These are phyloP conservation scores for Trachurus trachurus DNA, from an alignment of 2,797 vertebrate genomes.

Conservation along the genomic window DNA sequence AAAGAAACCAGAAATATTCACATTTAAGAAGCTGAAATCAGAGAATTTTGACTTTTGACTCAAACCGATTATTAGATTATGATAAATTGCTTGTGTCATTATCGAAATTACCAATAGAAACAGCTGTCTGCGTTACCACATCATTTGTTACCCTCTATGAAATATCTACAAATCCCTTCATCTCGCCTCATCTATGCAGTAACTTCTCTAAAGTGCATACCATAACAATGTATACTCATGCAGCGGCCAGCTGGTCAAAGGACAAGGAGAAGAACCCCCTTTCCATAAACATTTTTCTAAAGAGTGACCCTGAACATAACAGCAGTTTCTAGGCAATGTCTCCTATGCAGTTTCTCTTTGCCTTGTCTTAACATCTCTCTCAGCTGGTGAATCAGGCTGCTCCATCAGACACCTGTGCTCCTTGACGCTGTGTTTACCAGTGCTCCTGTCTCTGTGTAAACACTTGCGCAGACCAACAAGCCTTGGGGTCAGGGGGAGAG, in stretches of 20 bases:
- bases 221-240: constrained; percentile 21
- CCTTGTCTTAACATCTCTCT: constrained; percentile 44
- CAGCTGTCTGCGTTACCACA: background rate
- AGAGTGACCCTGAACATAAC: constrained; percentile 39
- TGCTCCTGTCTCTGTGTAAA: constrained; percentile 74
- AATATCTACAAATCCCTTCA: background rate
- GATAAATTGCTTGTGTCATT: background rate
- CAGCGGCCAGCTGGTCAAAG: constrained; percentile 31
- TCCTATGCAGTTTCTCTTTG: constrained; percentile 41
- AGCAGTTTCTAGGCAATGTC: constrained; percentile 35
- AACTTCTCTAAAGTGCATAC: constrained; percentile 5
- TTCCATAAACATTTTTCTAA: constrained; percentile 70
- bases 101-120: background rate
- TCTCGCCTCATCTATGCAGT: background rate
- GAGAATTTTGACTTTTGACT: too few species aligned
- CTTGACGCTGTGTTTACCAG: constrained; percentile 73
- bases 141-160: background rate
- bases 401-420: constrained; percentile 74
- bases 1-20: too few species aligned
- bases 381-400: constrained; percentile 65
- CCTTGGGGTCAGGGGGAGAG: constrained; percentile 59
- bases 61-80: too few species aligned
- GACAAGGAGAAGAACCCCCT: constrained; percentile 14
- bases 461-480: constrained; percentile 69
- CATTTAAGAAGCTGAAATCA: too few species aligned